Evolutionary conservation across 2,888 invertebrate genomes (phyloP), one percentile per base, ranked within the genome.

Genomic region (Serrognathus titanus): DNA sequence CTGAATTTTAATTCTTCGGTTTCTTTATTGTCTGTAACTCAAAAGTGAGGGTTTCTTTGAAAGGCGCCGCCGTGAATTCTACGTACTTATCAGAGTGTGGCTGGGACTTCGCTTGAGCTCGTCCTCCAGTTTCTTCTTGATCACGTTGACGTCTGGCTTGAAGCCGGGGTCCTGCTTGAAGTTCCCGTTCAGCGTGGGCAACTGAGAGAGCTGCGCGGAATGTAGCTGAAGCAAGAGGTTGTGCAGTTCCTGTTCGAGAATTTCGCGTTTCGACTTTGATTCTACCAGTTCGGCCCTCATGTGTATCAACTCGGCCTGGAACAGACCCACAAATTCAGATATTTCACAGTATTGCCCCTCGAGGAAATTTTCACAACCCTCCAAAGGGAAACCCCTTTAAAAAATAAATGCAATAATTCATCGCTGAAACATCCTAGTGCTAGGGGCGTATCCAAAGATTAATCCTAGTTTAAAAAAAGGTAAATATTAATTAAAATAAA

Each of bases 291-390:
- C 89, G 52, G 87, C 84, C 67, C 89, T 83, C 80, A 89, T 83
- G 70, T 88, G 86, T 52, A 88, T 83, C 63, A 92, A 78, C 77
- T 92, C 91, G 55, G 91, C 90, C 91, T 91, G 80, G 51, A 79
- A 76, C 36, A 5, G 24, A 31, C 2, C 24, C 24, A 4, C 24
- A 31, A 31, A 6, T 31, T 31, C 24, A 31, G 24, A 51, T 31
- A 31, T 16, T 16, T 16, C 16, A 16, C 16, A 31, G 4, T 31
- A 5, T 31, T 31, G 1, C 24, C 1, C 7, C 24, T 6, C 24
- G 1, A 31, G 24, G 24, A 31, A 31, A 31, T 20, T 20, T 20
- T 20, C 2, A 20, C 20, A 20, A 20, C n/a, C 3, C 24, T 6
- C 4, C 24, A 55, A 40, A 20, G 40, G 3, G 13, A 53, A 8